Base-by-base conservation (phyloP, 2,797 vertebrate species). In the Xenops minutus region DNA sequence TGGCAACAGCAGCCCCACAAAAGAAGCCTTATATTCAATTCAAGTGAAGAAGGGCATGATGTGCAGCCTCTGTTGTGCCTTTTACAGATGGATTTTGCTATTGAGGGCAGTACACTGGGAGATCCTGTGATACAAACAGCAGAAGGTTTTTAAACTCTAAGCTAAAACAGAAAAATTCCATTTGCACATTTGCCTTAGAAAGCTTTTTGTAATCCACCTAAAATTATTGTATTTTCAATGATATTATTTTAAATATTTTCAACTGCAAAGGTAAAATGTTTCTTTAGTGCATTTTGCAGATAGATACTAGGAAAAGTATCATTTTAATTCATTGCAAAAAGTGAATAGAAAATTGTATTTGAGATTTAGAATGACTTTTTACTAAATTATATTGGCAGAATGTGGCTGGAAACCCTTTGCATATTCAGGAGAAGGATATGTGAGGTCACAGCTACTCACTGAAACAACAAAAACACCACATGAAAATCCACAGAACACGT, bases 401-500 rank as follows among this genome's bases (percentile, higher is more conserved):
- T 58, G 61, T 61, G 64, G 18, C 88, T 95, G 52, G 76, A 93
- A 91, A 96, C 6, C 22, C 30, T 69, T 72, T 84, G 73, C 80
- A 48, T 66, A 81, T 87, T 85, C 29, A 49, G 43, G 72, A 86
- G 54, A 68, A 49, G 36, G 41, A 58, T 85, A 74, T 32, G 36
- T 51, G 73, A 92, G 73, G 61, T 88, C 92, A 81, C 17, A 94
- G 81, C 90, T 96, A 95, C 52, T 85, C 54, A 88, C 26, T 43
- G n/a, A 85, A 86, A 92, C 85, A 96, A 86, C 64, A 91, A 91
- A 88, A 77, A 84, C 43, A 86, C 49, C 89, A 93, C 80, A 78
- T 73, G 75, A 89, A 96, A 95, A 92, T 81, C 89, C 96, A 92
- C 89, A 29, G 14, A 85, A 51, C 82, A 51, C 30, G 23, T 71